Conservation (phyloP, 2,888 invertebrate species). For the Tromatobia lineatoria region DNA sequence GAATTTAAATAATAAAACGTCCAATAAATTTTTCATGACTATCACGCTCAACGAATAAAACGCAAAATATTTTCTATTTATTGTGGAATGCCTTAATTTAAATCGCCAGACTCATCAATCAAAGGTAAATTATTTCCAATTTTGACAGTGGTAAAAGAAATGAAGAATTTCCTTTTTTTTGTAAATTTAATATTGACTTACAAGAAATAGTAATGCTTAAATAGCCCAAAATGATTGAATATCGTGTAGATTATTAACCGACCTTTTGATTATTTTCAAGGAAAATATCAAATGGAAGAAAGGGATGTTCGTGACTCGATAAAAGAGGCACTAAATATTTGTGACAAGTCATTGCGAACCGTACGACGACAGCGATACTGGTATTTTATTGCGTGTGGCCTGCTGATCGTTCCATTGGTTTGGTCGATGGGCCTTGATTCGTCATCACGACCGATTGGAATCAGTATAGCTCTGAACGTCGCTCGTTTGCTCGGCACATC, state of each 20-base stretch:
- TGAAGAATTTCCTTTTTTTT: too few species aligned
- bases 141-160: too few species aligned
- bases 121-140: too few species aligned
- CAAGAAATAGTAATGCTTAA: too few species aligned
- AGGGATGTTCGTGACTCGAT: slow-evolving; percentile 82
- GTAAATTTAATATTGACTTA: too few species aligned
- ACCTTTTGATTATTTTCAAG: slow-evolving; percentile 68
- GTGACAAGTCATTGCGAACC: slow-evolving; percentile 87
- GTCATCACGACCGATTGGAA: slow-evolving; percentile 71
- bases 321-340: slow-evolving; percentile 88
- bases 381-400: slow-evolving; percentile 86
- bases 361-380: slow-evolving; percentile 86
- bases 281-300: slow-evolving; percentile 70
- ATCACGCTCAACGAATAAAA: too few species aligned
- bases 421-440: slow-evolving; percentile 81
- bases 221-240: neutral
- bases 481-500: slow-evolving; percentile 89
- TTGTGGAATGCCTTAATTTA: too few species aligned
- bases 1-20: too few species aligned
- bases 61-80: too few species aligned
- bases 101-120: too few species aligned
- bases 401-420: slow-evolving; percentile 85
- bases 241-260: slow-evolving; percentile 73
- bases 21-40: too few species aligned
- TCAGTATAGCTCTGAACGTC: slow-evolving; percentile 86